Evolutionary conservation across 2,797 vertebrate genomes (phyloP), one percentile per base, ranked within the genome.

Genomic region (Trematomus bernacchii): DNA sequence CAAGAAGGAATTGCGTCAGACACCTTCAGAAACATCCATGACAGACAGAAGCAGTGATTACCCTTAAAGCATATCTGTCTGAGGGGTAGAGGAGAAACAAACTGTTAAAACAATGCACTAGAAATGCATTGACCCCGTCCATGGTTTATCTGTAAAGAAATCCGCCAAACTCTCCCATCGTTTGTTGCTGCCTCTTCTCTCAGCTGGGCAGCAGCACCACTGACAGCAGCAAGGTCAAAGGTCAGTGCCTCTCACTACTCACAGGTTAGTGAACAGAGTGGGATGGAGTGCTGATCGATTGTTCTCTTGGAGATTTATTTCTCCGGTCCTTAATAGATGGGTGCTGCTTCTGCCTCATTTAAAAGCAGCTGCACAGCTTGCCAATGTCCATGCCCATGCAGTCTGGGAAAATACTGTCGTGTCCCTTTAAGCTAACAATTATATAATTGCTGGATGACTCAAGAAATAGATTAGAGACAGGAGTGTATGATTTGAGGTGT

Each of bases 271-370:
- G 21, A 65, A 66, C 73, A 61, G 72, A 75, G 62, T 61, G 52
- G 73, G 51, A 74, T 76, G 60, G 77, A 88, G 76, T 8, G 65
- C 59, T 74, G 75, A 90, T 92, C 79, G 79, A 92, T 90, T 64
- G n/a, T 42, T 51, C 66, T 53, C 63, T 12, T 47, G 54, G 52
- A 84, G 80, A 91, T 89, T 87, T 87, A 85, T 88, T 71, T 66
- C 76, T 71, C 44, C 59, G n/a, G 58, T 57, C 65, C 64, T 71
- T 67, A 80, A 87, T 66, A 67, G 79, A 68, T 71, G 48, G 58
- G 64, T 51, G 48, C 83, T 54, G 30, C 54, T 40, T 59, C 68
- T 47, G 69, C 69, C 78, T 90, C 69, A 86, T 84, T 88, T 78
- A 62, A 71, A 82, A 62, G 69, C 40, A 10, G 58, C 66, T 54